Conservation (phyloP, 2,888 invertebrate genomes). For the Harpagoxenus sublaevis region DNA sequence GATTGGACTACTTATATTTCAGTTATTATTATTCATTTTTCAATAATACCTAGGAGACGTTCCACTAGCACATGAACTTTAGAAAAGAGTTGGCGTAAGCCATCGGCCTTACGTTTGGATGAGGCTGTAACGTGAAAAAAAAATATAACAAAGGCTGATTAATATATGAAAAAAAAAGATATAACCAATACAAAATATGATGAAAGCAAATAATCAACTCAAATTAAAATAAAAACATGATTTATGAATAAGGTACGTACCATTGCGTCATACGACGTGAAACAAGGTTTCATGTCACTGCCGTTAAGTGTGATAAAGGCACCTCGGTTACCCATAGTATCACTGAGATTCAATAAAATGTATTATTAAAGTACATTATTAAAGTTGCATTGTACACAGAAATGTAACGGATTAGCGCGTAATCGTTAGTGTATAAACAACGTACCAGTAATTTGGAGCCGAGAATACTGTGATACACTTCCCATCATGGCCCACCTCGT, state of each 20-base stretch:
- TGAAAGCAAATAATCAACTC: conserved; percentile 21
- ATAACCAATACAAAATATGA: conserved; percentile 3
- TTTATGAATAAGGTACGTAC: conserved; percentile 88
- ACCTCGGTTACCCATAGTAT: conserved; percentile 99
- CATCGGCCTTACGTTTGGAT: conserved; percentile 99
- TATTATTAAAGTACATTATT: no score
- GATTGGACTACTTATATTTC: conserved; percentile 81
- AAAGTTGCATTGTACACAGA: background rate
- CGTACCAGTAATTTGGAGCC: conserved; percentile 99
- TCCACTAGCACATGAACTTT: conserved; percentile 91
- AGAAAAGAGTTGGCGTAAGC: conserved; percentile 96
- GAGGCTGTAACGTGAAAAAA: conserved; percentile 91
- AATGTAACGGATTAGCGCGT: background rate
- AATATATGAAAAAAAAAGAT: conserved; percentile 19
- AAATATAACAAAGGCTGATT: background rate
- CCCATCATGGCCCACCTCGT: conserved; percentile 97
- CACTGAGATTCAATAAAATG: conserved; percentile 88
- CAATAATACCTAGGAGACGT: conserved; percentile 74
- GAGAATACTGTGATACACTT: conserved; percentile 99
- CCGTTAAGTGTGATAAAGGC: conserved; percentile 98
- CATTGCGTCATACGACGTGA: conserved; percentile 97
- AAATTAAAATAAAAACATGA: conserved; percentile 35
- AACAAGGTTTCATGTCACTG: conserved; percentile 95
- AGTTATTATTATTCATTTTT: conserved; percentile 77
- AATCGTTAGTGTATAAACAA: conserved; percentile 53